Conservation (phyloP, 2,888 invertebrate genomes). For the Trisateles emortualis region DNA sequence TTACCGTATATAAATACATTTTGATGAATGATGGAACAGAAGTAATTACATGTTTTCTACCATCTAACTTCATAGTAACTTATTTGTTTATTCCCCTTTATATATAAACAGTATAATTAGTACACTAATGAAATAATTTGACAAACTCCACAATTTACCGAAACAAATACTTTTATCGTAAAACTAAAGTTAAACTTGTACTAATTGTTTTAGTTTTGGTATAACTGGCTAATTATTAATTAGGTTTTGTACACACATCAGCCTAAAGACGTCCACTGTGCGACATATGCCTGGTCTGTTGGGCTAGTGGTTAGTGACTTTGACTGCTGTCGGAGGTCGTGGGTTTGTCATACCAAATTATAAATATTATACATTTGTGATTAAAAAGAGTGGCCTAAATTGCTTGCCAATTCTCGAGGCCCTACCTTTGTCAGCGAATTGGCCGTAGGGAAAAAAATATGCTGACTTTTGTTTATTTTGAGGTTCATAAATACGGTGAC, state of each 20-base stretch:
- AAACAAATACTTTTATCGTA: slow-evolving; percentile 36
- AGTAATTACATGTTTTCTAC: background rate
- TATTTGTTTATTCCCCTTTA: background rate
- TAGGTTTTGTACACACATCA: background rate
- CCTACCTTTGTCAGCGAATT: too few relatives aligned
- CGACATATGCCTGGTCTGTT: too few relatives aligned
- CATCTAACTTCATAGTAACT: slow-evolving; percentile 8
- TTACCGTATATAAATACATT: slow-evolving; percentile 33
- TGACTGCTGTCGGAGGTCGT: too few relatives aligned
- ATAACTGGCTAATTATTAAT: slow-evolving; percentile 4
- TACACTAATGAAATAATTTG: slow-evolving; percentile 24
- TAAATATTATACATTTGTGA: too few relatives aligned
- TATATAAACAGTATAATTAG: slow-evolving; percentile 35
- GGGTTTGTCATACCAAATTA: too few relatives aligned
- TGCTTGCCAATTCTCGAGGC: too few relatives aligned
- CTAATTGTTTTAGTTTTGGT: background rate
- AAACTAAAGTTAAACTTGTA: slow-evolving; percentile 1
- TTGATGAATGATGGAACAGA: background rate
- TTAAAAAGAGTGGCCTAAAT: too few relatives aligned
- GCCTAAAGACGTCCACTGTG: too few relatives aligned
- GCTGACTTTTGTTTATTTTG: too few relatives aligned
- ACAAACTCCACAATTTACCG: slow-evolving; percentile 35
- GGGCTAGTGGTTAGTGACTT: too few relatives aligned
- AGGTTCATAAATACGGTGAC: too few relatives aligned
- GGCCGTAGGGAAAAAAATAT: too few relatives aligned